Conservation (phyloP, 2,113 vertebrate genomes). For the Andinoacara biseriatus region DNA sequence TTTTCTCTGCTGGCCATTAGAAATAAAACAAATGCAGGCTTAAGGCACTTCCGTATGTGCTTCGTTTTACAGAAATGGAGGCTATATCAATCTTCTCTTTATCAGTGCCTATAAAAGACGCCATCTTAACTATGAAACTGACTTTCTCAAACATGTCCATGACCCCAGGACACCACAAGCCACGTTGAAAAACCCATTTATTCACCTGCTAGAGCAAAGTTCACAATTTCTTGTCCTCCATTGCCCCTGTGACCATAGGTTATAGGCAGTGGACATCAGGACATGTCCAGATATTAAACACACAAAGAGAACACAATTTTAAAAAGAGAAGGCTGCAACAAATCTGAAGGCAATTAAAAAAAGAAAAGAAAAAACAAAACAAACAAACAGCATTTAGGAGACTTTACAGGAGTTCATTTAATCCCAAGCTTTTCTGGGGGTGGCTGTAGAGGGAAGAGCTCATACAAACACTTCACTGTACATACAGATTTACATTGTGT, state of each 20-base stretch:
- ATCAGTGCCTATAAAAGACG: neutral
- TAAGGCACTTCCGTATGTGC: constrained; percentile 2
- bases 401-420: constrained; percentile 72
- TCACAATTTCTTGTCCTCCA: constrained; percentile 29
- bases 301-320: constrained; percentile 9
- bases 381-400: constrained; percentile 21
- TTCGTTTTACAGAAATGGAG: neutral
- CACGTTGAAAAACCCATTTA: constrained; percentile 64
- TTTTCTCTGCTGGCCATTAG: neutral
- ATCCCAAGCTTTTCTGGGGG: constrained; percentile 59
- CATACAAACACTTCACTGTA: constrained; percentile 76
- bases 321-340: constrained; percentile 10
- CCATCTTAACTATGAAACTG: neutral
- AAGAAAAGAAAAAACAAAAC: neutral
- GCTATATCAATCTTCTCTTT: neutral
- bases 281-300: neutral
- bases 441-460: constrained; percentile 61
- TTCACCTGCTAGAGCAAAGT: constrained; percentile 46
- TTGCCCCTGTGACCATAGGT: constrained; percentile 5
- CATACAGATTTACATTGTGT: constrained; percentile 74
- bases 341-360: neutral
- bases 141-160: neutral
- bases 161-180: constrained; percentile 11
- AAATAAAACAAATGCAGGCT: neutral
- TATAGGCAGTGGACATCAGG: constrained; percentile 24